Evolutionary conservation across 2,797 vertebrate species (phyloP).

Genomic region (Danio jaintianensis): DNA sequence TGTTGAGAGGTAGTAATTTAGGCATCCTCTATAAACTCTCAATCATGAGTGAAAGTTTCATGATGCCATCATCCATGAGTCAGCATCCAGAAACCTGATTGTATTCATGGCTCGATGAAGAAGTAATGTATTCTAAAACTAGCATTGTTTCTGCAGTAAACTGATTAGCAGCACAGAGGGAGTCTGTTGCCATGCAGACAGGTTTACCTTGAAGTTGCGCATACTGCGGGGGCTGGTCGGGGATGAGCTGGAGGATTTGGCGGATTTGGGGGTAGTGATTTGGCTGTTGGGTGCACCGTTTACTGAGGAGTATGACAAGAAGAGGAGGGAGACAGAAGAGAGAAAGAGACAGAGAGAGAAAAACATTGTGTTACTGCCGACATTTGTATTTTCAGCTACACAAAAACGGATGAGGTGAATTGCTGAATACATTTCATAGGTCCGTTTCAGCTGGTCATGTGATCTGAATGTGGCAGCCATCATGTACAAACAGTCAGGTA

Average conservation of each 20-base stretch:
- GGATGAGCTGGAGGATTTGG: constrained; percentile 93
- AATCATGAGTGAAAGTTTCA: not conserved
- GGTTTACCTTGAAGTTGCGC: constrained; percentile 85
- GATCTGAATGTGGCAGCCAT: not conserved
- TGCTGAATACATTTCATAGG: not conserved
- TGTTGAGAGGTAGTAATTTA: not conserved
- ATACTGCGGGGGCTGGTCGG: constrained; percentile 90
- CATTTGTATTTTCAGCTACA: not conserved
- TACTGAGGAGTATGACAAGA: constrained; percentile 74
- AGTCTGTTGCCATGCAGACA: constrained; percentile 42
- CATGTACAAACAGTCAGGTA: too few relatives aligned
- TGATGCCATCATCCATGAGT: constrained; percentile 12
- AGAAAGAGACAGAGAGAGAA: not conserved
- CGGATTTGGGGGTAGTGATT: constrained; percentile 89
- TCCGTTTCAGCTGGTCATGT: not conserved
- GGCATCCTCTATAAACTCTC: not conserved
- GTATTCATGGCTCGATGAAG: constrained; percentile 31
- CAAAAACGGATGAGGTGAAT: too few relatives aligned
- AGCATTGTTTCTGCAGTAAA: constrained; percentile 3
- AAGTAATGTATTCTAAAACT: constrained; percentile 27
- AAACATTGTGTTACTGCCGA: constrained; percentile 10
- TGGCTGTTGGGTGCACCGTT: constrained; percentile 91
- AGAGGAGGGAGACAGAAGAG: constrained; percentile 20
- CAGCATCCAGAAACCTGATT: constrained; percentile 14
- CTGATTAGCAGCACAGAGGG: constrained; percentile 1